phyloP scores from a whole-genome alignment of 2,113 vertebrate species.

The Arvicanthis niloticus region DNA sequence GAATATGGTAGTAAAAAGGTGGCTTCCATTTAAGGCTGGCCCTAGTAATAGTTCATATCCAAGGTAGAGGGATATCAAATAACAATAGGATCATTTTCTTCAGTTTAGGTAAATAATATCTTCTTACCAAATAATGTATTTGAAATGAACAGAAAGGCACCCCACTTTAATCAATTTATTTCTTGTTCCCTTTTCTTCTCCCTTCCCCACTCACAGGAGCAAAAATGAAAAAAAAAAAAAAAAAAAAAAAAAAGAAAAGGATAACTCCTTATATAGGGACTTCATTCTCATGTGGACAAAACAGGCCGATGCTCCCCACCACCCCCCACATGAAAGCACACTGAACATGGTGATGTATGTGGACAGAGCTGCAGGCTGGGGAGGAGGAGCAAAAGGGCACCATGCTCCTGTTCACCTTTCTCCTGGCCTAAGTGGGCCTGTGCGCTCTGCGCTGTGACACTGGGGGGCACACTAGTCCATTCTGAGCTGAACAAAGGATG shows the following conservation, averaged over 20 bases:
- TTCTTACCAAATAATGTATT: background rate
- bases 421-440: constrained; percentile 93
- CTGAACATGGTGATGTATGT: constrained; percentile 66
- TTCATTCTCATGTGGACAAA: constrained; percentile 79
- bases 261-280: constrained; percentile 44
- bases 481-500: constrained; percentile 97
- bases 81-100: background rate
- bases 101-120: background rate
- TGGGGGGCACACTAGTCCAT: constrained; percentile 91
- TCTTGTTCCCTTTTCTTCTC: background rate
- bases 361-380: constrained; percentile 67
- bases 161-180: background rate
- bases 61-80: background rate
- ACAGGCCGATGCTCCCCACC: constrained; percentile 47
- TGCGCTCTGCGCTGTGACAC: constrained; percentile 89
- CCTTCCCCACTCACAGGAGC: background rate
- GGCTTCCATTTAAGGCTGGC: background rate
- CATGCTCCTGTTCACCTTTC: constrained; percentile 96
- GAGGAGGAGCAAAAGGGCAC: constrained; percentile 89
- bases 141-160: background rate
- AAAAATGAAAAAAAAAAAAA: background rate
- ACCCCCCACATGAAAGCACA: constrained; percentile 17
- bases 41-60: background rate
- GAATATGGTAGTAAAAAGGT: constrained; percentile 8
- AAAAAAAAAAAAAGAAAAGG: background rate